Conservation (phyloP, 2,888 invertebrate genomes). For the Torymus aiolomorphi region DNA sequence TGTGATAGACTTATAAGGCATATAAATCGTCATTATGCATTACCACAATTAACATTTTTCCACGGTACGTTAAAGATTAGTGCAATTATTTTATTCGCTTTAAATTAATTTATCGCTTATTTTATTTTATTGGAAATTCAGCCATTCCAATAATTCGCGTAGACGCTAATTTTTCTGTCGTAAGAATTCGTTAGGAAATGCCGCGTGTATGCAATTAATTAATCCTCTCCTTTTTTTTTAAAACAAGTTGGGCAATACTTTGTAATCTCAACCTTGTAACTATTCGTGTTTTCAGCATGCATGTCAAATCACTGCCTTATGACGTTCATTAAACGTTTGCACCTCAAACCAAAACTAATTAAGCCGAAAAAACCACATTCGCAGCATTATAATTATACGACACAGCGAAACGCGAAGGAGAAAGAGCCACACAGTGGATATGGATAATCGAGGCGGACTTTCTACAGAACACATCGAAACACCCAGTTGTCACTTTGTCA, state of each 20-base stretch:
- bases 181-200: neutral
- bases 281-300: neutral
- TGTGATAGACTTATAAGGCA: neutral
- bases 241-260: no score
- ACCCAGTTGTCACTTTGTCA: conserved; percentile 48
- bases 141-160: neutral
- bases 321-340: no score
- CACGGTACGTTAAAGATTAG: neutral
- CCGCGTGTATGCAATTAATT: no score
- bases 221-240: no score
- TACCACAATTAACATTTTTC: neutral
- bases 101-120: conserved; percentile 8
- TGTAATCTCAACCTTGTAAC: neutral
- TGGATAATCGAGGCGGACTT: conserved; percentile 49
- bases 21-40: neutral
- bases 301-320: neutral
- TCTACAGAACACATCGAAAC: conserved; percentile 22
- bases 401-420: neutral
- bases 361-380: conserved; percentile 5
- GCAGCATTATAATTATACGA: conserved; percentile 1
- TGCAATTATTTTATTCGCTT: neutral
- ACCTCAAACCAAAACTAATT: conserved; percentile 15
- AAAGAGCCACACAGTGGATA: conserved; percentile 12
- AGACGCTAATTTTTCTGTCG: neutral
- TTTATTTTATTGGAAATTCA: neutral